Base-by-base conservation (phyloP, 2,888 invertebrate species). In the Panzeria rudis region DNA sequence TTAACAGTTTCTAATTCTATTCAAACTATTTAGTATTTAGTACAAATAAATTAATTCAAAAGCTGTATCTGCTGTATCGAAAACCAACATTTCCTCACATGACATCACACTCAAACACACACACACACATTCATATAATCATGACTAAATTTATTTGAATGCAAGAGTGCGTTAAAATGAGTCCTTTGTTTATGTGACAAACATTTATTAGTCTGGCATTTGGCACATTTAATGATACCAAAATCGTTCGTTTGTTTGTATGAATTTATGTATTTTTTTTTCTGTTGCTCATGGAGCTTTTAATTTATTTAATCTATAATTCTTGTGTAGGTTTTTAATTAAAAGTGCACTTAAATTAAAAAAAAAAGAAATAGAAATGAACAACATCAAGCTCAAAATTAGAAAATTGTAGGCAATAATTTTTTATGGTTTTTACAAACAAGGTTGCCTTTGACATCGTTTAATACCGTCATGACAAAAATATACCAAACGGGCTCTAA, bases 271-370 rank as follows among this genome's bases (percentile, higher is more conserved):
- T 25, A 61, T 59, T 23, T 64, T 23, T 9, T 54, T 11, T n/a
- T n/a, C n/a, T n/a, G n/a, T n/a, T n/a, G n/a, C n/a, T 71, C 44
- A 50, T 52, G 61, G 13, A 11, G 20, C 72, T 56, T 78, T 83
- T 86, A 87, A 86, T 86, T 86, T 85, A 86, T 86, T 86, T 85
- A 86, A 86, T 86, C 77, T 54, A 72, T 72, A 79, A 72, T 72
- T 79, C 72, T 79, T 81, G 87, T 81, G 87, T 64, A 13, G 87
- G 86, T 82, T 78, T 88, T 90, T 90, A 90, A 90, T 91, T 89
- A 90, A 90, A 90, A 87, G 9, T 66, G 75, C 69, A 64, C 20
- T 41, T 11, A 25, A 62, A 62, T 32, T 17, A 4, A 62, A 50
- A 54, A 54, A 32, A 80, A 78, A 68, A 59, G 68, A 5, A 69